Base-by-base conservation (phyloP, 2,888 invertebrate species). In the Drosophila tripunctata region DNA sequence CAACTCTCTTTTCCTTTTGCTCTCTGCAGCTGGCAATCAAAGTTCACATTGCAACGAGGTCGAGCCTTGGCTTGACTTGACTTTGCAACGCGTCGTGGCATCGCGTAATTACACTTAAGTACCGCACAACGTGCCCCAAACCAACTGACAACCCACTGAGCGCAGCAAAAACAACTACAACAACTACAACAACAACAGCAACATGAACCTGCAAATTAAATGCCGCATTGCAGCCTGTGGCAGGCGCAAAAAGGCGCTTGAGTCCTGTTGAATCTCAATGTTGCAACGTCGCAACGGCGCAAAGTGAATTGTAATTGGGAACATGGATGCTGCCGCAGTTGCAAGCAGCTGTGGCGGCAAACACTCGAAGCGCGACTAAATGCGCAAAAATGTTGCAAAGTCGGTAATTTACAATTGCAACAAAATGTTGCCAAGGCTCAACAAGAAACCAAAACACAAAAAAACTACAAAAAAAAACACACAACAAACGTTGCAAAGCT, bases 281-380 rank as follows among this genome's bases (percentile, higher is more conserved):
- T 27, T 77, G 75, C 30, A 60, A 47, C 60, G 51, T 43, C 75
- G 10, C 40, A 21, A 40, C 12, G 78, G 81, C 78, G 81, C 82
- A 83, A 83, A 83, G 83, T 83, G 87, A 83, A 83, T 87, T 87
- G 83, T 83, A 83, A 83, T 83, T 72, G 71, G 75, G 47, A 75
- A 74, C 71, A 63, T 57, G 27, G 45, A 33, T 10, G 27, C 10
- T 27, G 65, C 19, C 38, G 60, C 14, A 36, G 44, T 52, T 78
- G 81, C 57, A 30, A 21, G 78, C 87, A 86, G 87, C 80, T 83
- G 78, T 78, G 85, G 60, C 63, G 64, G 71, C 74, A 51, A 85
- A 87, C 87, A 84, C 82, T 87, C 82, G 74, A 82, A 87, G 87
- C 83, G 83, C 83, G 86, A 85, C 83, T 86, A 87, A 84, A 87